Evolutionary conservation across 2,888 invertebrate species (phyloP).

Genomic region (Endomychus coccineus): DNA sequence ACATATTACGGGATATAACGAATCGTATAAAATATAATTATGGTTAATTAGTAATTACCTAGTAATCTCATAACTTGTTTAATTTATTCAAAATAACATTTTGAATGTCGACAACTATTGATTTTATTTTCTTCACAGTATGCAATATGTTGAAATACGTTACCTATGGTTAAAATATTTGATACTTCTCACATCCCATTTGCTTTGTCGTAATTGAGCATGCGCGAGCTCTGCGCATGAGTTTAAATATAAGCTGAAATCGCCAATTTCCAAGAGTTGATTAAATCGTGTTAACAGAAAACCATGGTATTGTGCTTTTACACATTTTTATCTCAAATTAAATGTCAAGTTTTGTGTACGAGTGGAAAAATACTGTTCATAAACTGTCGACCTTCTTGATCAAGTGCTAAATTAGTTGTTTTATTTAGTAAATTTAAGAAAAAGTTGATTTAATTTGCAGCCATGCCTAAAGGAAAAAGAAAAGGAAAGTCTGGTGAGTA

Average conservation of each 20-base stretch:
- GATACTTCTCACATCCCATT: no score
- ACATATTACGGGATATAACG: no score
- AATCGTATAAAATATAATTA: no score
- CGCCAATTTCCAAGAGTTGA: conserved; percentile 15
- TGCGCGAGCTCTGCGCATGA: no score
- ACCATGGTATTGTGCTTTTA: conserved; percentile 72
- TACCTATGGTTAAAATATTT: no score
- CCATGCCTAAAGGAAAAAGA: conserved; percentile 72
- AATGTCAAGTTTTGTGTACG: conserved; percentile 63
- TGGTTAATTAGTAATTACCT: no score
- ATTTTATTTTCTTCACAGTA: no score
- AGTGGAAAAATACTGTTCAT: conserved; percentile 63
- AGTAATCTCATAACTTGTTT: no score
- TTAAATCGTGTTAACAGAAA: conserved; percentile 38
- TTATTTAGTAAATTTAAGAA: conserved; percentile 49
- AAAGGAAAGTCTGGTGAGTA: conserved; percentile 65
- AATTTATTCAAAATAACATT: no score
- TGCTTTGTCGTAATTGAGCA: no score
- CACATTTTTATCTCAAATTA: conserved; percentile 62
- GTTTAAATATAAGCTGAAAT: conserved; percentile 1
- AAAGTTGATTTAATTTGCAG: conserved; percentile 37
- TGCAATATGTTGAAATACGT: no score
- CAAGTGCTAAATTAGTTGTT: conserved; percentile 54
- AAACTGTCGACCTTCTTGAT: conserved; percentile 77
- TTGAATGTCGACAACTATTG: no score